These are phyloP conservation scores for Heliconius congener DNA, from an alignment of 1,140 invertebrate genomes.

Conservation along the genomic window DNA sequence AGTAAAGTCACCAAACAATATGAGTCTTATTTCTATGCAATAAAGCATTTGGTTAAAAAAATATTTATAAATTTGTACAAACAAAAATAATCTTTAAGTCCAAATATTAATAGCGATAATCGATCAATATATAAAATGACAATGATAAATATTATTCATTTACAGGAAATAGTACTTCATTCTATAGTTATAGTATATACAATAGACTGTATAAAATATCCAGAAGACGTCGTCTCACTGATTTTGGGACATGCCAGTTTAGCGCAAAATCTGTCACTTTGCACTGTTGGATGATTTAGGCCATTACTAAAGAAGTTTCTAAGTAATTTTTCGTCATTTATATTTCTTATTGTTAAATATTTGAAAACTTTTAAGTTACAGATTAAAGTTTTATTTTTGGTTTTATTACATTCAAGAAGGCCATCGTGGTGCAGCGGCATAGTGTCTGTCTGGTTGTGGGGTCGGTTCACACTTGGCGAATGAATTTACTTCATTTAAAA, in stretches of 20 bases:
- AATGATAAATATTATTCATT: not conserved
- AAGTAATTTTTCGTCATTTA: too few relatives aligned
- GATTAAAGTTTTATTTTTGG: too few relatives aligned
- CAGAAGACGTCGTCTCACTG: conserved; percentile 72
- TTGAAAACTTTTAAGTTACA: too few relatives aligned
- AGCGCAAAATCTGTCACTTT: conserved; percentile 69
- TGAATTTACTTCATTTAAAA: too few relatives aligned
- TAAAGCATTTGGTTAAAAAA: not conserved
- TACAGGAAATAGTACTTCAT: not conserved
- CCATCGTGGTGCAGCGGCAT: too few relatives aligned
- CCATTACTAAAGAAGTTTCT: conserved; percentile 19
- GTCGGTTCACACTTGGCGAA: too few relatives aligned
- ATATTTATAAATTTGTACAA: not conserved
- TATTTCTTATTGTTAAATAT: too few relatives aligned
- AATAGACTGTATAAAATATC: not conserved
- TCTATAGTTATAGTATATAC: not conserved
- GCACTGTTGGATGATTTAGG: conserved; percentile 46
- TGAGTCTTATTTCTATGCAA: not conserved
- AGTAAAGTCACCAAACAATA: not conserved
- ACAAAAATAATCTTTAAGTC: not conserved
- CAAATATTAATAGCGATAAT: not conserved
- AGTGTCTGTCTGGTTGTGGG: too few relatives aligned
- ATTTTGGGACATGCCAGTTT: conserved; percentile 77
- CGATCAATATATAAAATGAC: not conserved
- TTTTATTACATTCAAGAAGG: too few relatives aligned